phyloP scores from a whole-genome alignment of 1,140 invertebrate genomes.

The Psilanteris sp. region DNA sequence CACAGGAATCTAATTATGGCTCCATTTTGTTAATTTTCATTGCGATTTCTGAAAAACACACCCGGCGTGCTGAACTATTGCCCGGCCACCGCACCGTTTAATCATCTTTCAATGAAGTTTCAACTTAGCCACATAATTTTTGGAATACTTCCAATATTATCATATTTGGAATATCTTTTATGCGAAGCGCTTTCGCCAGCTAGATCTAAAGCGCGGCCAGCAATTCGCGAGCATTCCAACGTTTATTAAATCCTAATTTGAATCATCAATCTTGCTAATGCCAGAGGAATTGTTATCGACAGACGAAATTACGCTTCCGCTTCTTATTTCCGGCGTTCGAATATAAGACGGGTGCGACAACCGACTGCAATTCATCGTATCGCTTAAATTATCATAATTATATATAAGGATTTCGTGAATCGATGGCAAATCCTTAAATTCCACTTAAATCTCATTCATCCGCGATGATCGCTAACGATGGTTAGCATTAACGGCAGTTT shows the following conservation, averaged over 20 bases:
- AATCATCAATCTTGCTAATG: slow-evolving; percentile 34
- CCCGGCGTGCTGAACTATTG: too few species aligned
- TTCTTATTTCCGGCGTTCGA: neutral
- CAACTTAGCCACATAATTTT: too few species aligned
- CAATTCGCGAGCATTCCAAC: slow-evolving; percentile 8
- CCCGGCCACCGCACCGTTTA: too few species aligned
- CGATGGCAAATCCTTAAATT: slow-evolving; percentile 62
- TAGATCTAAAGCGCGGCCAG: too few species aligned
- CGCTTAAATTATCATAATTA: slow-evolving; percentile 50
- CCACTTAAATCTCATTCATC: slow-evolving; percentile 61
- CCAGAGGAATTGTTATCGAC: slow-evolving; percentile 42
- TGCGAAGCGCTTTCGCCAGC: too few species aligned
- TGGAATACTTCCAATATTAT: too few species aligned
- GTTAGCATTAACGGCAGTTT: slow-evolving; percentile 64
- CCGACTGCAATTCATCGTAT: slow-evolving; percentile 23
- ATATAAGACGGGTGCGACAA: slow-evolving; percentile 7
- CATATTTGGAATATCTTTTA: too few species aligned
- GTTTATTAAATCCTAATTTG: slow-evolving; percentile 39
- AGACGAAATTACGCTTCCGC: slow-evolving; percentile 27
- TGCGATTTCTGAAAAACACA: too few species aligned
- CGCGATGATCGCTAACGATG: slow-evolving; percentile 61
- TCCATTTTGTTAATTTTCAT: too few species aligned
- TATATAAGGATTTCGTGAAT: slow-evolving; percentile 56
- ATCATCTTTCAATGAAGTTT: too few species aligned
- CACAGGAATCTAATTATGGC: too few species aligned